A percentile compares a stretch with the other conserved stretches of the same genome.
Conservation (phyloP, 1,140 invertebrate species). For the Bombus sibiricus region DNA sequence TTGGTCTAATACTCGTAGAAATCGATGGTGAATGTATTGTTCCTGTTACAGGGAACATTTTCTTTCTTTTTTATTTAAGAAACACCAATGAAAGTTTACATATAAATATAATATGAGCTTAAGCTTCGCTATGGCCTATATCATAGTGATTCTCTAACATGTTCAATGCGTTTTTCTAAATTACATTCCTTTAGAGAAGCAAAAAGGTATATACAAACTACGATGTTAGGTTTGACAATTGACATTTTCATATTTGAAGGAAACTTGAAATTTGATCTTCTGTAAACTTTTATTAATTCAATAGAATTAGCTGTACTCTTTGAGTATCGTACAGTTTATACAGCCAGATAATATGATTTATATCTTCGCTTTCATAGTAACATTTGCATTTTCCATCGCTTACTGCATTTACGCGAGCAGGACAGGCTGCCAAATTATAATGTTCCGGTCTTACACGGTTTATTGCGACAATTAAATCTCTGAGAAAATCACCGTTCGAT, state of each 20-base stretch:
- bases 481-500: neutral
- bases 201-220: neutral
- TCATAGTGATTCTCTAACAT: neutral
- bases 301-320: neutral
- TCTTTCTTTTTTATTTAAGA: neutral
- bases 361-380: neutral
- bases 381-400: neutral
- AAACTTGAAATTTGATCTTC: neutral
- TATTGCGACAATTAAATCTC: neutral
- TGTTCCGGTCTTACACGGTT: neutral
- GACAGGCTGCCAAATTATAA: neutral
- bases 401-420: neutral
- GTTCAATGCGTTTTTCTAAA: neutral
- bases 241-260: neutral
- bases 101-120: neutral
- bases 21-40: too few relatives aligned
- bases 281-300: neutral
- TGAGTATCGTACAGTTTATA: neutral
- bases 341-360: neutral
- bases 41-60: too few relatives aligned
- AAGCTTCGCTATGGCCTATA: neutral
- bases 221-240: neutral
- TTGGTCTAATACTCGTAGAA: too few relatives aligned
- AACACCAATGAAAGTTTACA: neutral
- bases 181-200: too few relatives aligned